Percentiles rank a stretch among this genome's conserved stretches.
Evolutionary conservation across 1,140 invertebrate genomes (phyloP).

Genomic region (Zaprionus kolodkinae): DNA sequence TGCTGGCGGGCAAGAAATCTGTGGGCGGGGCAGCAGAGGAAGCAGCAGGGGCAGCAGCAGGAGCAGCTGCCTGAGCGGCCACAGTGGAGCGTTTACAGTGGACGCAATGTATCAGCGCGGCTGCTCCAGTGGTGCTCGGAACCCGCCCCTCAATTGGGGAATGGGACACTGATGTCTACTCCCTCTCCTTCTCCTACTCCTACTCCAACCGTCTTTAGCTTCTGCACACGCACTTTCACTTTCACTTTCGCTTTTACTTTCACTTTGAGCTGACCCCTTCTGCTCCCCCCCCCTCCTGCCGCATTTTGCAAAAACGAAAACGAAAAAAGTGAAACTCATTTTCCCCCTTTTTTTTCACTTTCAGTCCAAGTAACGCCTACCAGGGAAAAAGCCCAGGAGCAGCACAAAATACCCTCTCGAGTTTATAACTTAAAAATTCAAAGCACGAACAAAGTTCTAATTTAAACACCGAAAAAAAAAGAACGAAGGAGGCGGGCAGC

Average conservation of each 20-base stretch:
- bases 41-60: slow-evolving; percentile 1
- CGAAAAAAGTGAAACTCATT: slow-evolving; percentile 75
- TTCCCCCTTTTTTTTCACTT: slow-evolving; percentile 73
- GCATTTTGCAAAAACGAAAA: slow-evolving; percentile 44
- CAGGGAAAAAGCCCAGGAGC: slow-evolving; percentile 2
- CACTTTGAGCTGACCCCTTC: slow-evolving; percentile 22
- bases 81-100: slow-evolving; percentile 79
- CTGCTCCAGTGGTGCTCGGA: slow-evolving; percentile 40
- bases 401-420: slow-evolving; percentile 72
- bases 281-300: not conserved
- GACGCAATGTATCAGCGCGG: slow-evolving; percentile 75
- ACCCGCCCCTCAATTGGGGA: not conserved
- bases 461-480: slow-evolving; percentile 68
- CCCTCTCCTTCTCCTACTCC: too few relatives aligned
- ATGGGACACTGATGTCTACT: not conserved
- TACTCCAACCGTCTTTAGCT: slow-evolving; percentile 25
- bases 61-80: slow-evolving; percentile 63
- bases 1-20: slow-evolving; percentile 3
- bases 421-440: slow-evolving; percentile 83
- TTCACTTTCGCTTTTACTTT: slow-evolving; percentile 36
- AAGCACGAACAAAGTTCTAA: slow-evolving; percentile 82
- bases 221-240: slow-evolving; percentile 34
- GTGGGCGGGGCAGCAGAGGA: not conserved
- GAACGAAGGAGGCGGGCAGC: slow-evolving; percentile 13
- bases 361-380: slow-evolving; percentile 40